These are phyloP conservation scores for Colletes latitarsis DNA, from an alignment of 1,140 invertebrate genomes.

Conservation along the genomic window DNA sequence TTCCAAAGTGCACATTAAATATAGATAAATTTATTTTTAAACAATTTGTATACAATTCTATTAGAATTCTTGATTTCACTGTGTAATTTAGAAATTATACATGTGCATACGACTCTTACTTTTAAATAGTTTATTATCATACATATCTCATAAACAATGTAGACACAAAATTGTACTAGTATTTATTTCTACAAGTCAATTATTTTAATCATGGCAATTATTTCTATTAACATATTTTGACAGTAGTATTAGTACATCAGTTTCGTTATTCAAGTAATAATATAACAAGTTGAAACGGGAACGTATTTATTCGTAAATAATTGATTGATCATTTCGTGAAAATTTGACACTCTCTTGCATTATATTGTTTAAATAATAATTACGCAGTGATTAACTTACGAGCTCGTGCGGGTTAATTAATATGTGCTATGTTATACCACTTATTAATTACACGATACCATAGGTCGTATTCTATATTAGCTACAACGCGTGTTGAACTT, in stretches of 20 bases:
- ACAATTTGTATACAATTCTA: too few relatives aligned
- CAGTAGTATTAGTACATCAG: too few relatives aligned
- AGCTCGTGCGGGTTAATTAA: neutral
- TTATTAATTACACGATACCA: conserved; percentile 16
- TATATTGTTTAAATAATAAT: neutral
- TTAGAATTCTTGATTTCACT: neutral
- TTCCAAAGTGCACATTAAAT: neutral
- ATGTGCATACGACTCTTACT: neutral
- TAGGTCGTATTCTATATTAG: neutral
- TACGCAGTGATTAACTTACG: neutral
- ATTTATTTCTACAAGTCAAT: too few relatives aligned
- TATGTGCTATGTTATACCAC: neutral
- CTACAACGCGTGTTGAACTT: conserved; percentile 37
- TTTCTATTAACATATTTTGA: too few relatives aligned
- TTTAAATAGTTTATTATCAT: neutral
- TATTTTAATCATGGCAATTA: too few relatives aligned
- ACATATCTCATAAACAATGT: too few relatives aligned
- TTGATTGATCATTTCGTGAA: too few relatives aligned
- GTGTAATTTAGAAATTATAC: neutral
- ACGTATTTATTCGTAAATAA: neutral
- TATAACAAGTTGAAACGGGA: too few relatives aligned
- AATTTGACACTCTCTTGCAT: neutral
- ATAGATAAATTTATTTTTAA: neutral
- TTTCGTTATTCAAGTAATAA: too few relatives aligned
- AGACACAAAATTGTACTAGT: too few relatives aligned